Conservation (phyloP, 2,113 vertebrate genomes). For the Colinus virginianus region DNA sequence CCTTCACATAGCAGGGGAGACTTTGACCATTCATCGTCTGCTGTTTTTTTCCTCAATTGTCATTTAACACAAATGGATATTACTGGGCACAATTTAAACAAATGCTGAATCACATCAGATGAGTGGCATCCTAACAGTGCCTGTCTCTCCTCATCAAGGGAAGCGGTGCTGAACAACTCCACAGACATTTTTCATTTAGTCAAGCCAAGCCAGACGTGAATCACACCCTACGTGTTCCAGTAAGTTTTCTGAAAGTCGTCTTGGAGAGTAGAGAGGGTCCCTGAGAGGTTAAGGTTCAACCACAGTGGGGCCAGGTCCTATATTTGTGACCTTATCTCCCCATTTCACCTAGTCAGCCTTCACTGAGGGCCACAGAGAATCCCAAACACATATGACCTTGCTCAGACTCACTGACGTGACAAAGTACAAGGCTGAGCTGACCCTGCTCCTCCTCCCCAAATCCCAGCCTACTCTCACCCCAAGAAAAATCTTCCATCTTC, state of each 20-base stretch:
- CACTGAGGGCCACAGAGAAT: background rate
- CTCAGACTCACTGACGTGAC: background rate
- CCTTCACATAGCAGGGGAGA: background rate
- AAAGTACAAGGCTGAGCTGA: background rate
- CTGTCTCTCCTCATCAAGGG: background rate
- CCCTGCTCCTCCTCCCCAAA: background rate
- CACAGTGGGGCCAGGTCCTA: background rate
- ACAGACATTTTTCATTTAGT: background rate
- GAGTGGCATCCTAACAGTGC: background rate
- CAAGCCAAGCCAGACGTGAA: background rate
- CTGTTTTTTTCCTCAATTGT: background rate
- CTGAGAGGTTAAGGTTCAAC: background rate
- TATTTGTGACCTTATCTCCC: background rate
- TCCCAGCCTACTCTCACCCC: background rate
- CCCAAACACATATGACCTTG: background rate
- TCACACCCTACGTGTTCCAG: background rate
- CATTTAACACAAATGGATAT: background rate
- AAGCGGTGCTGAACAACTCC: background rate
- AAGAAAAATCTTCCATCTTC: slow-evolving; percentile 3
- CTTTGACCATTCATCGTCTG: background rate
- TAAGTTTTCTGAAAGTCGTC: background rate
- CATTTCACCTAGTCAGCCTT: background rate
- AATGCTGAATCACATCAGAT: background rate
- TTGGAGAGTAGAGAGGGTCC: background rate
- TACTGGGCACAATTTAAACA: background rate